Evolutionary conservation across 1,140 invertebrate species (phyloP).

Genomic region (Drosophila obscura): DNA sequence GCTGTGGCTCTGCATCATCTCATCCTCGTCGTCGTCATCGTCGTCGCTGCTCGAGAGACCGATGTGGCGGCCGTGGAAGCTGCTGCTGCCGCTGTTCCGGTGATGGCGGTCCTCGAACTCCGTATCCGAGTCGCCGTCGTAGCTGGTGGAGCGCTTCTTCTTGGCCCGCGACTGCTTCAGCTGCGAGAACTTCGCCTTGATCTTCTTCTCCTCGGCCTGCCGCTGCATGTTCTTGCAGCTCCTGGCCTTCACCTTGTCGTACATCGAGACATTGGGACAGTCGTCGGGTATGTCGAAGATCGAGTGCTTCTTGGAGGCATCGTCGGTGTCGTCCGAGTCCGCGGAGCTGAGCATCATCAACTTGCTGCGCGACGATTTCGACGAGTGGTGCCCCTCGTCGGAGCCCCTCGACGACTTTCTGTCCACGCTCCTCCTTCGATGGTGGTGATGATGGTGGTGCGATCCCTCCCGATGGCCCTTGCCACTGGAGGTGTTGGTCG

Average conservation of each 20-base stretch:
- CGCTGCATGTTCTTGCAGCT: conserved; percentile 97
- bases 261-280: conserved; percentile 98
- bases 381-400: conserved; percentile 55
- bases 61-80: conserved; percentile 64
- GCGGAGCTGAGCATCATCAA: conserved; percentile 75
- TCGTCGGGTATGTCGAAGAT: conserved; percentile 96
- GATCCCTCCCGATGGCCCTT: conserved; percentile 31
- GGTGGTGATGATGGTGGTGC: conserved; percentile 55
- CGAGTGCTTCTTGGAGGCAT: conserved; percentile 93
- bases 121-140: conserved; percentile 92
- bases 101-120: conserved; percentile 85
- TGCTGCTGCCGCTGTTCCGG: conserved; percentile 67
- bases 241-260: conserved; percentile 98
- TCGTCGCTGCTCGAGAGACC: conserved; percentile 72
- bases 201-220: conserved; percentile 93
- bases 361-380: conserved; percentile 60
- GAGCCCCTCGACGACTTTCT: conserved; percentile 60
- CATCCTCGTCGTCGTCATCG: conserved; percentile 50
- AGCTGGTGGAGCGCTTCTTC: conserved; percentile 93
- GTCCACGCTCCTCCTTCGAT: conserved; percentile 66
- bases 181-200: conserved; percentile 95
- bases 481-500: conserved; percentile 50
- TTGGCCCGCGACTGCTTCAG: conserved; percentile 94
- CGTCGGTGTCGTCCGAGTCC: conserved; percentile 89
- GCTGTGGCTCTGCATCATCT: conserved; percentile 20